A percentile compares a stretch with the other conserved stretches of the same genome.
Conservation (phyloP, 2,888 invertebrate species). For the Trissonchulus sp. region DNA sequence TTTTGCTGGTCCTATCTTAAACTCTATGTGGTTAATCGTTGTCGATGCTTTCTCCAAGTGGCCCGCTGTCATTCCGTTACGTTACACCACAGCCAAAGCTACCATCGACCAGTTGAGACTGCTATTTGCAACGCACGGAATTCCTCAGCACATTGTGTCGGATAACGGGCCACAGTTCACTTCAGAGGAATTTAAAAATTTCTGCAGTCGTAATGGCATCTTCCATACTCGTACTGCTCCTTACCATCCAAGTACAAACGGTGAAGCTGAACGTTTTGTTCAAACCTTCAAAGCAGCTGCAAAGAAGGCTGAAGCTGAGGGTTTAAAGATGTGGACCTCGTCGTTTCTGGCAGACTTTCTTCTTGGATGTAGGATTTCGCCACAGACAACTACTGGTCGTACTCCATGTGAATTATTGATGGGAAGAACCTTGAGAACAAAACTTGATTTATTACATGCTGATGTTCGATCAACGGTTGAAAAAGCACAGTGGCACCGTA, state of each 20-base stretch:
- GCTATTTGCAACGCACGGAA: slow-evolving; percentile 41
- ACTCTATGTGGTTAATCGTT: slow-evolving; percentile 48
- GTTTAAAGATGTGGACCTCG: no score
- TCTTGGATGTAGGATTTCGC: neutral
- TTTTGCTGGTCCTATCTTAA: slow-evolving; percentile 52
- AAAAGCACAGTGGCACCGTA: neutral
- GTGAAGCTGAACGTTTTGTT: slow-evolving; percentile 43
- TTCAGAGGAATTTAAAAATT: slow-evolving; percentile 39
- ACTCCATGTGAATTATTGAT: neutral
- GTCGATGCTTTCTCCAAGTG: slow-evolving; percentile 55
- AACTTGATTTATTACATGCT: neutral
- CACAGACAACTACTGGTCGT: neutral
- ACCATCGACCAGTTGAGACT: slow-evolving; percentile 37
- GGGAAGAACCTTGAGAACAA: neutral
- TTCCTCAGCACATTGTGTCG: slow-evolving; percentile 44
- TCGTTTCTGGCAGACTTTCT: neutral
- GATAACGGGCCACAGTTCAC: slow-evolving; percentile 49
- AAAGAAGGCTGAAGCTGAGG: neutral
- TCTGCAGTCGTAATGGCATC: slow-evolving; percentile 40
- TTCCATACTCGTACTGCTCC: slow-evolving; percentile 38
- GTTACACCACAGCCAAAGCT: slow-evolving; percentile 30
- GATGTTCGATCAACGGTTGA: neutral
- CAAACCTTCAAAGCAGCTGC: slow-evolving; percentile 39
- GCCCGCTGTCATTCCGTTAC: slow-evolving; percentile 48
- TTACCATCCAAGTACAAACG: slow-evolving; percentile 45